Conservation (phyloP, 2,888 invertebrate species). For the Diaprepes abbreviatus region DNA sequence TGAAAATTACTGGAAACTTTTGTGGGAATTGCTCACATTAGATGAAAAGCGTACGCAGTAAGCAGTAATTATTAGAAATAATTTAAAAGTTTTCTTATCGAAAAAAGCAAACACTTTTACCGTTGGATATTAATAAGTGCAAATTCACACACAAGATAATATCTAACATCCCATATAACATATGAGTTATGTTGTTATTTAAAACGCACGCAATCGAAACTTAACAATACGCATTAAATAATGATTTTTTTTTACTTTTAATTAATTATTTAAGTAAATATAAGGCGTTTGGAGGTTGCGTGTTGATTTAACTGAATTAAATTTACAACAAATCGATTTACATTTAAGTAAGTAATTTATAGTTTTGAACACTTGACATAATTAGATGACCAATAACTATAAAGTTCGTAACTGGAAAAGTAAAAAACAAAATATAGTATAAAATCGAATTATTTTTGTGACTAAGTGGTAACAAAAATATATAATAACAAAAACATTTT, state of each 20-base stretch:
- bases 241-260: slow-evolving; percentile 2
- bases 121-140: slow-evolving; percentile 47
- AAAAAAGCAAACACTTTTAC: slow-evolving; percentile 42
- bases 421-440: too few relatives aligned
- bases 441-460: too few relatives aligned
- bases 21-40: slow-evolving; percentile 36
- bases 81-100: slow-evolving; percentile 42
- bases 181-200: slow-evolving; percentile 37
- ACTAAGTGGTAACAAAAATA: too few relatives aligned
- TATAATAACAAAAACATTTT: too few relatives aligned
- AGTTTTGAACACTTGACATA: background rate
- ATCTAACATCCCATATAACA: slow-evolving; percentile 39
- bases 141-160: slow-evolving; percentile 47
- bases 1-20: slow-evolving; percentile 37
- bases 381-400: background rate
- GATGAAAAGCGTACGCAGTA: slow-evolving; percentile 33
- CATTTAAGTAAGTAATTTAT: background rate
- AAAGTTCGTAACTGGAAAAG: too few relatives aligned
- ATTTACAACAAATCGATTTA: background rate
- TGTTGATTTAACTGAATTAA: background rate
- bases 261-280: slow-evolving; percentile 3
- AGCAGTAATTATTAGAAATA: slow-evolving; percentile 34
- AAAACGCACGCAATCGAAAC: slow-evolving; percentile 46
- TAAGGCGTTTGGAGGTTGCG: background rate
- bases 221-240: slow-evolving; percentile 30